phyloP scores from a whole-genome alignment of 2,797 vertebrate species.

The Argya squamiceps region DNA sequence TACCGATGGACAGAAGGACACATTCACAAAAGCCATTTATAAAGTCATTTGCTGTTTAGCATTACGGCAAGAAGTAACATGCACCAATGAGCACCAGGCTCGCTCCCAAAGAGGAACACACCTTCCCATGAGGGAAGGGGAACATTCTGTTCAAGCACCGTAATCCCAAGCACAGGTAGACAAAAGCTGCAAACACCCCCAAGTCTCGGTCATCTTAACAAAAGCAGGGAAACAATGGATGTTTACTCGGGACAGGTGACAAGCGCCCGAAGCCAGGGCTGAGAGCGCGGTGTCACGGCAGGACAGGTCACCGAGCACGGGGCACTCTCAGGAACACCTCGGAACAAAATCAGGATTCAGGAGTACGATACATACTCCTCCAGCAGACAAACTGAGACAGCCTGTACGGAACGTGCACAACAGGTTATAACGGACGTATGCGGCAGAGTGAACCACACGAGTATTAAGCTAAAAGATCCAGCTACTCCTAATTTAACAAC shows the following conservation, averaged over 20 bases:
- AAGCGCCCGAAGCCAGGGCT: fast-evolving
- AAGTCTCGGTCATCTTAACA: fast-evolving
- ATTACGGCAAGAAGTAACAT: not conserved
- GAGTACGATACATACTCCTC: not conserved
- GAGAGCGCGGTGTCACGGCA: fast-evolving
- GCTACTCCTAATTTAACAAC: not conserved
- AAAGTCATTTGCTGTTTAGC: not conserved
- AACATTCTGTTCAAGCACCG: not conserved
- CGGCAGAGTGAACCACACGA: not conserved
- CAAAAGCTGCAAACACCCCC: not conserved
- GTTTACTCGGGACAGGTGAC: fast-evolving
- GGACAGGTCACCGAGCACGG: not conserved
- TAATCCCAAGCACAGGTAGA: not conserved
- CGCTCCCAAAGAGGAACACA: not conserved
- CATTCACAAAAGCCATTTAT: not conserved
- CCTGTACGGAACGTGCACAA: not conserved
- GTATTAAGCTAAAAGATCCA: not conserved
- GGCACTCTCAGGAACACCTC: not conserved
- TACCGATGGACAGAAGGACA: not conserved
- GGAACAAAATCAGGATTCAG: not conserved
- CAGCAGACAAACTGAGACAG: not conserved
- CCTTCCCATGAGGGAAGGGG: not conserved
- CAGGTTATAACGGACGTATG: not conserved
- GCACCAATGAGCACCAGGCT: not conserved
- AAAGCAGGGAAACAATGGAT: not conserved